A percentile compares a stretch with the other conserved stretches of the same genome.
Conservation (phyloP, 2,113 vertebrate species). For the Orycteropus afer region DNA sequence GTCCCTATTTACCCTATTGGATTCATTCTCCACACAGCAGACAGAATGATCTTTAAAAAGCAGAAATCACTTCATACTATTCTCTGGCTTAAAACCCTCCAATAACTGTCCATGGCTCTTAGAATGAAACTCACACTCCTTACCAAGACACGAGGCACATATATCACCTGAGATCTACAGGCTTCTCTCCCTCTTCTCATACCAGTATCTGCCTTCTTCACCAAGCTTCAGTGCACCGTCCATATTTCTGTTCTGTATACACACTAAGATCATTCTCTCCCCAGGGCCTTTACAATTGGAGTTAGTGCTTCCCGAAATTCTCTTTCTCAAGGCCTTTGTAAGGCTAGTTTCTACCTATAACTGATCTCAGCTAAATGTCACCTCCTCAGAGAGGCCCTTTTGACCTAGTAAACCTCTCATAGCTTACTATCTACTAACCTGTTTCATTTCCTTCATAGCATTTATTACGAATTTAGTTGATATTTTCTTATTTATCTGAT, state of each 20-base stretch:
- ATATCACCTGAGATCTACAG: background rate
- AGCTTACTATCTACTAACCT: no score
- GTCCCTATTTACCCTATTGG: background rate
- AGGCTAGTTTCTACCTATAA: background rate
- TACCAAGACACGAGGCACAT: background rate
- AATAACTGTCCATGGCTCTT: background rate
- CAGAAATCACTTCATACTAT: background rate
- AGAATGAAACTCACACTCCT: background rate
- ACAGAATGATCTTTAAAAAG: background rate
- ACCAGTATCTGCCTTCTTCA: background rate
- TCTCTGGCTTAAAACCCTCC: background rate
- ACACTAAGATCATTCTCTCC: background rate
- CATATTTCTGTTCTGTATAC: background rate
- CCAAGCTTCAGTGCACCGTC: background rate
- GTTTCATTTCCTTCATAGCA: background rate
- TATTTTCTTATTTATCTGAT: slow-evolving; percentile 15
- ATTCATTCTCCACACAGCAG: background rate
- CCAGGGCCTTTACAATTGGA: background rate
- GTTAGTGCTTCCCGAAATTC: background rate
- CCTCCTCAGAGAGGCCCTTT: background rate
- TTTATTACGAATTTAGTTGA: background rate
- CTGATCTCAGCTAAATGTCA: background rate
- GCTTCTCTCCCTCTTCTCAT: background rate
- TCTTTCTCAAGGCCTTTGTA: background rate
- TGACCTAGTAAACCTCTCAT: background rate